phyloP scores from a whole-genome alignment of 2,888 invertebrate species.

The Acrocera orbiculus region DNA sequence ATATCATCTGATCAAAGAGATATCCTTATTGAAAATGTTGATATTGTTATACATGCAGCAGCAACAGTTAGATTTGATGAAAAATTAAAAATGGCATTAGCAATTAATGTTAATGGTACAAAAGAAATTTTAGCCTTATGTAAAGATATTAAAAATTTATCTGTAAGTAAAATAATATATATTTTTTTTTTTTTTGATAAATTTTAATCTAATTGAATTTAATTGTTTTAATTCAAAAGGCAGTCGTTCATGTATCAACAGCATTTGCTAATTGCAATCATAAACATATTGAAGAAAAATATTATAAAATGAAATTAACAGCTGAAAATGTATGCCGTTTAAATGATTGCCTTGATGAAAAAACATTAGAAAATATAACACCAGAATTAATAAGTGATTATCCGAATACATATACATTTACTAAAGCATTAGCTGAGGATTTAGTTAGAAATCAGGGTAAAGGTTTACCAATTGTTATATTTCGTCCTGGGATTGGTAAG shows the following conservation, averaged over 20 bases:
- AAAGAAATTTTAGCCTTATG: slow-evolving; percentile 44
- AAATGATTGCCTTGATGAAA: slow-evolving; percentile 22
- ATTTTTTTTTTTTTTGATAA: not conserved
- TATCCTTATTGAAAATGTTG: slow-evolving; percentile 22
- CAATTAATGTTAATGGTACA: slow-evolving; percentile 51
- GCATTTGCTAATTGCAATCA: slow-evolving; percentile 46
- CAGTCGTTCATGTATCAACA: slow-evolving; percentile 46
- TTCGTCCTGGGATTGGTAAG: slow-evolving; percentile 51
- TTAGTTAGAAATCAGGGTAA: slow-evolving; percentile 36
- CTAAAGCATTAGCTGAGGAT: slow-evolving; percentile 52
- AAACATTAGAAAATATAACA: slow-evolving; percentile 23
- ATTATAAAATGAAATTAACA: slow-evolving; percentile 25
- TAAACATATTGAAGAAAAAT: slow-evolving; percentile 25
- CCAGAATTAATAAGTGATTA: slow-evolving; percentile 18
- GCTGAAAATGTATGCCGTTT: slow-evolving; percentile 24
- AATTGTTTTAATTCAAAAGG: slow-evolving; percentile 19
- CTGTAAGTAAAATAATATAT: not conserved
- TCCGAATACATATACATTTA: slow-evolving; percentile 57
- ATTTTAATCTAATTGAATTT: not conserved
- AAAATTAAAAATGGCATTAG: slow-evolving; percentile 44
- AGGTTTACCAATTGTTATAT: slow-evolving; percentile 44
- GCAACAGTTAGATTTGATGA: slow-evolving; percentile 73
- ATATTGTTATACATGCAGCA: slow-evolving; percentile 68
- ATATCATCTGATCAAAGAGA: slow-evolving; percentile 24
- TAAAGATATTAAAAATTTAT: slow-evolving; percentile 29